Percentiles rank a stretch among this genome's conserved stretches.
Conservation (phyloP, 2,797 vertebrate species). For the Heteromormyrus szaboi region DNA sequence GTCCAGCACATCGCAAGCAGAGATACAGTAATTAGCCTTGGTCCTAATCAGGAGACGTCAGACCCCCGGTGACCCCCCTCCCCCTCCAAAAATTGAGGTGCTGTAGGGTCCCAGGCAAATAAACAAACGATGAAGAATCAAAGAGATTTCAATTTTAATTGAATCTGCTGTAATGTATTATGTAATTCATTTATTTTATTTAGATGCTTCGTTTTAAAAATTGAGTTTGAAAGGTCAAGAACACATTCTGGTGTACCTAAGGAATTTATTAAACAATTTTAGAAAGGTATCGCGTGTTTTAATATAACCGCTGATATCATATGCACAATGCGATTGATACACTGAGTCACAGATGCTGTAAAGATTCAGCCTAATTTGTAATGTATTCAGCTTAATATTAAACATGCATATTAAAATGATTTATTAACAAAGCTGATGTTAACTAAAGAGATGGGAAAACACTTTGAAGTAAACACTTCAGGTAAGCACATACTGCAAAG, state of each 20-base stretch:
- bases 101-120: conserved; percentile 40
- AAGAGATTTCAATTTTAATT: conserved; percentile 53
- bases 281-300: conserved; percentile 34
- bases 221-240: conserved; percentile 48
- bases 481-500: background rate
- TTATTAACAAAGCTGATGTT: background rate
- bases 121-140: conserved; percentile 44
- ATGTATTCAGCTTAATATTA: background rate
- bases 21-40: conserved; percentile 41
- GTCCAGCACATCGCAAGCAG: conserved; percentile 30
- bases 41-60: conserved; percentile 48
- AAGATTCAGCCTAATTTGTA: background rate
- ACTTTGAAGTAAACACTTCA: background rate
- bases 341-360: background rate
- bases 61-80: conserved; percentile 34
- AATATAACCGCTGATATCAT: background rate
- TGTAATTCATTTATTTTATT: conserved; percentile 56
- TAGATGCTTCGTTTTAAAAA: conserved; percentile 46
- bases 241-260: conserved; percentile 34
- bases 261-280: conserved; percentile 30
- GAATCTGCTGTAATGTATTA: conserved; percentile 53
- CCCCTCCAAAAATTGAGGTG: conserved; percentile 13
- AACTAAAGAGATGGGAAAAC: background rate
- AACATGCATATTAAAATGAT: conserved; percentile 13
- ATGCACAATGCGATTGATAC: background rate